A percentile compares a stretch with the other conserved stretches of the same genome.
These are phyloP conservation scores for Antitype chi DNA, from an alignment of 2,888 invertebrate genomes.

Conservation along the genomic window DNA sequence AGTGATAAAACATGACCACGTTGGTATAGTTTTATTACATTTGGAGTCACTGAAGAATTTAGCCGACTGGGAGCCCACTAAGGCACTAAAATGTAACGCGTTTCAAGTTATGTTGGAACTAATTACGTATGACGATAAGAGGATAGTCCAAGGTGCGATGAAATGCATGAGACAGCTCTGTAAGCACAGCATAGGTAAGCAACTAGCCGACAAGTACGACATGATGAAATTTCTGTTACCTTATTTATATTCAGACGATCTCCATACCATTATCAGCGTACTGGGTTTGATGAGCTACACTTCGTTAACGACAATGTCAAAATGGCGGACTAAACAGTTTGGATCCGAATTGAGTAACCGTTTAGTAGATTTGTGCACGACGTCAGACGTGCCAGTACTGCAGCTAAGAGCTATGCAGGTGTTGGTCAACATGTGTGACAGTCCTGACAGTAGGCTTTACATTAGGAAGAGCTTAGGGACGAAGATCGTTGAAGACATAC, in stretches of 20 bases:
- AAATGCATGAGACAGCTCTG: slow-evolving; percentile 83
- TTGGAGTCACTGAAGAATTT: slow-evolving; percentile 79
- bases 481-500: slow-evolving; percentile 69
- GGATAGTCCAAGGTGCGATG: slow-evolving; percentile 78
- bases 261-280: slow-evolving; percentile 77
- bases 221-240: slow-evolving; percentile 73
- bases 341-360: slow-evolving; percentile 73
- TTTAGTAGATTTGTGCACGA: slow-evolving; percentile 73
- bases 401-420: slow-evolving; percentile 81
- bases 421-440: slow-evolving; percentile 83
- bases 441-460: slow-evolving; percentile 80
- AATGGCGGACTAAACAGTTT: slow-evolving; percentile 85
- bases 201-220: slow-evolving; percentile 82
- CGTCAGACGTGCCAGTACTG: slow-evolving; percentile 75
- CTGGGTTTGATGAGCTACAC: slow-evolving; percentile 79
- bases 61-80: slow-evolving; percentile 79
- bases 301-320: slow-evolving; percentile 82
- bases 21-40: slow-evolving; percentile 81
- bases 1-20: slow-evolving; percentile 81
- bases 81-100: slow-evolving; percentile 76
- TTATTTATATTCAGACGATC: slow-evolving; percentile 66
- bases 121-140: slow-evolving; percentile 71
- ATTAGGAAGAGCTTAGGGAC: slow-evolving; percentile 76
- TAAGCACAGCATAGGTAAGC: slow-evolving; percentile 81
- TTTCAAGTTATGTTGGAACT: slow-evolving; percentile 80